phyloP scores from a whole-genome alignment of 2,113 vertebrate species.

The Pleuronectes platessa region DNA sequence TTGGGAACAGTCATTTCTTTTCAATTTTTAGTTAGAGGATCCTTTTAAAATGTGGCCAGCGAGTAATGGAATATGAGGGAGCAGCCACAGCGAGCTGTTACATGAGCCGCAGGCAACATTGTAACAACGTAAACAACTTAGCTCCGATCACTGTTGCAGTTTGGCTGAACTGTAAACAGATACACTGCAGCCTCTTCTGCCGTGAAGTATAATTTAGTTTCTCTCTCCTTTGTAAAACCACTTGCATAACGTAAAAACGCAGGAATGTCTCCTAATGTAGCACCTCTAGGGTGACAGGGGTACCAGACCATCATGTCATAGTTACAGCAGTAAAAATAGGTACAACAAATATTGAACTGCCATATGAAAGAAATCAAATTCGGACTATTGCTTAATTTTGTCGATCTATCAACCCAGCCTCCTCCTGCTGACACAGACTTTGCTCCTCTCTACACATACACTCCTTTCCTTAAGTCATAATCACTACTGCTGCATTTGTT shows the following conservation, averaged over 20 bases:
- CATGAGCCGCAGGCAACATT: background rate
- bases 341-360: background rate
- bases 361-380: too few species aligned
- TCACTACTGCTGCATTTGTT: background rate
- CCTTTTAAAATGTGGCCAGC: background rate
- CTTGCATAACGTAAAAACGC: background rate
- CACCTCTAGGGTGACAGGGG: background rate
- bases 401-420: too few species aligned
- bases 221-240: background rate
- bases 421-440: too few species aligned
- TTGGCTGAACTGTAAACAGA: background rate
- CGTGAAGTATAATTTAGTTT: background rate
- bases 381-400: too few species aligned
- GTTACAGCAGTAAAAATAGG: background rate
- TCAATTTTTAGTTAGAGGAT: background rate
- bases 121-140: background rate
- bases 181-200: background rate
- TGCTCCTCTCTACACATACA: background rate
- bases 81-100: background rate
- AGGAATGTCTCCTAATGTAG: background rate
- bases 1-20: background rate
- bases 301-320: background rate
- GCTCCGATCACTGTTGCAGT: background rate
- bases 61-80: background rate
- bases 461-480: background rate